Evolutionary conservation across 1,140 invertebrate genomes (phyloP), one percentile per base, ranked within the genome.

Genomic region (Eupeodes corollae): DNA sequence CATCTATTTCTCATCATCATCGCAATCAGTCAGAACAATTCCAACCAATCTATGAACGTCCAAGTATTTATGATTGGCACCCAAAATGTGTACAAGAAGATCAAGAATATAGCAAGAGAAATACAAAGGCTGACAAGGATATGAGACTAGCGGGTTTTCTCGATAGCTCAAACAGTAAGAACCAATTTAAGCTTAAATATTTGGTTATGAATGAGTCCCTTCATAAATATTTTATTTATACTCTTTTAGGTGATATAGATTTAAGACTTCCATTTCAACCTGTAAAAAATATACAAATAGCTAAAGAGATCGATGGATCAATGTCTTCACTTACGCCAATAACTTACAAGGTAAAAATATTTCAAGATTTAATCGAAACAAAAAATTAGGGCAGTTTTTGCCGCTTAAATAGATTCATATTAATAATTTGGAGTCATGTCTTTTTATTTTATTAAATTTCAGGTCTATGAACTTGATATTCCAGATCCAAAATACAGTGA

Each of bases 271-370:
- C 84, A 2, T 87, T 89, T 53, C 84, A 88, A 62, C 79, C 83
- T 1, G 76, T 80, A 35, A 80, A 82, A 13, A 79, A 86, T 48
- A 87, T 87, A 53, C 75, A 82, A 14, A 84, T 87, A 2, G 86
- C 87, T 30, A 86, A 79, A 1, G 87, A 91, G 71, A 89, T 91
- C 46, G 82, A 89, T 58, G 87, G 83, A 6, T 86, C 84, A 11
- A 75, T 86, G 30, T 79, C 77, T 26, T 83, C 81, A 42, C 86
- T 90, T 69, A 77, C 79, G 0, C 82, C 81, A 1, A 79, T 88
- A 30, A 53, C 67, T 1, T 90, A 83, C 70, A 81, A 80, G 59
- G 72, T 83, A 19, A 35, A 10, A 14, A 34, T 14, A 35, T 34
- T n/a, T n/a, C n/a, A n/a, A n/a, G n/a, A n/a, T n/a, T n/a, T n/a